These are phyloP conservation scores for Rhyacophila brunnea DNA, from an alignment of 1,140 invertebrate species.

Conservation along the genomic window DNA sequence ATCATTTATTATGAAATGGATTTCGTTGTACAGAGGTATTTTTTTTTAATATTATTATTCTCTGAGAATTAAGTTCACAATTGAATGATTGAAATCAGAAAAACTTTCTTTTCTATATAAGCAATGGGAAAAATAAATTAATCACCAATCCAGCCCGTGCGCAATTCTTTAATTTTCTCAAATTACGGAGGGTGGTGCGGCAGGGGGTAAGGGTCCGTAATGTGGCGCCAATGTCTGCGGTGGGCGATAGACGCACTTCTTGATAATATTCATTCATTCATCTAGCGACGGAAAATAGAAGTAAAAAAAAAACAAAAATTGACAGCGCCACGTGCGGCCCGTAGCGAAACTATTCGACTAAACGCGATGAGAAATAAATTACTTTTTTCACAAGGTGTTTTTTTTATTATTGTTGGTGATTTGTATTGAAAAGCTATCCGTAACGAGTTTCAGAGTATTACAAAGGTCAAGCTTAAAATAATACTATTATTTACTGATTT, in stretches of 20 bases:
- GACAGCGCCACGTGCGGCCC: slow-evolving; percentile 5
- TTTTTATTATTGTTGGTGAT: background rate
- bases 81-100: too few relatives aligned
- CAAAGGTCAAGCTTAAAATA: too few relatives aligned
- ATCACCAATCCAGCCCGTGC: slow-evolving; percentile 28
- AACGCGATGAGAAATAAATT: background rate
- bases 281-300: slow-evolving; percentile 9
- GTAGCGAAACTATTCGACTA: slow-evolving; percentile 14
- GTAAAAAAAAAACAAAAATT: slow-evolving; percentile 11
- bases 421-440: background rate
- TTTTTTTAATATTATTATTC: too few relatives aligned
- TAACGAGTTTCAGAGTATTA: background rate
- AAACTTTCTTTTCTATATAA: too few relatives aligned
- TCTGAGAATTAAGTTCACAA: too few relatives aligned
- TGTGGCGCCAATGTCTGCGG: slow-evolving; percentile 23
- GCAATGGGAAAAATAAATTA: background rate
- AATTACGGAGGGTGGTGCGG: slow-evolving; percentile 8
- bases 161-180: slow-evolving; percentile 30
- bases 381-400: background rate
- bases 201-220: slow-evolving; percentile 1
- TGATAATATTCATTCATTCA: background rate
- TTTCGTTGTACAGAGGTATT: too few relatives aligned
- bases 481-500: too few relatives aligned
- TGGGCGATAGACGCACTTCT: slow-evolving; percentile 15
- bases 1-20: too few relatives aligned